Percentiles rank a stretch among this genome's conserved stretches.
These are phyloP conservation scores for Ectobius pallidus DNA, from an alignment of 2,888 invertebrate species.

Conservation along the genomic window DNA sequence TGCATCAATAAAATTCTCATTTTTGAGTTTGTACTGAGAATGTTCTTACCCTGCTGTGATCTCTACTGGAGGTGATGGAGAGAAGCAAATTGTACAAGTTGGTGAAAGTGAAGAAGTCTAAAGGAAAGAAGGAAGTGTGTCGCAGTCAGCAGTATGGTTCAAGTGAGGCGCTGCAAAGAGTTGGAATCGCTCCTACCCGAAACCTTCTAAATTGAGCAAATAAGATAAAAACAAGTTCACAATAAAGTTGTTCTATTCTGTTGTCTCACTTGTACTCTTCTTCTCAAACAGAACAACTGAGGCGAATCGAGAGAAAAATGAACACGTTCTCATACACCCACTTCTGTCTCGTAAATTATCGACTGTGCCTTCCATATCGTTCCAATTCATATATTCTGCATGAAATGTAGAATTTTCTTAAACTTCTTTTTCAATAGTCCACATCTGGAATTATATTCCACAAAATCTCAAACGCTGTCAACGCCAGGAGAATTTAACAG, in stretches of 20 bases:
- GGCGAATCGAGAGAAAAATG: not conserved
- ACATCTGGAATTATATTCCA: no score
- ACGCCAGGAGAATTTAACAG: no score
- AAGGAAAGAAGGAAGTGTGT: no score
- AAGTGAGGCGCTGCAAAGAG: not conserved
- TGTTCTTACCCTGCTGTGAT: no score
- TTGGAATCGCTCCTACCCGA: not conserved
- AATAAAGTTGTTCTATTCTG: not conserved
- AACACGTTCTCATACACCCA: not conserved
- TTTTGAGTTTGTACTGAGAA: no score
- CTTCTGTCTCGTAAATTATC: not conserved
- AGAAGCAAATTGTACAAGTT: not conserved
- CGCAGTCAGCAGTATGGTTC: not conserved
- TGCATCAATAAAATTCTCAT: no score
- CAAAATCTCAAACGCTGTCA: no score
- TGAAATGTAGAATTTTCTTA: no score
- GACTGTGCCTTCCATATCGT: not conserved
- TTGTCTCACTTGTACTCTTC: not conserved
- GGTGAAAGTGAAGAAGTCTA: not conserved
- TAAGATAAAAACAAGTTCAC: not conserved
- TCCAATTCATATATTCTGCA: no score
- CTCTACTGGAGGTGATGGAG: not conserved
- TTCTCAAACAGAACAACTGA: not conserved
- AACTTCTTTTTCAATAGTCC: no score
- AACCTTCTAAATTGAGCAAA: not conserved